Evolutionary conservation across 2,888 invertebrate species (phyloP), one percentile per base, ranked within the genome.

Genomic region (Nesidiocoris tenuis): DNA sequence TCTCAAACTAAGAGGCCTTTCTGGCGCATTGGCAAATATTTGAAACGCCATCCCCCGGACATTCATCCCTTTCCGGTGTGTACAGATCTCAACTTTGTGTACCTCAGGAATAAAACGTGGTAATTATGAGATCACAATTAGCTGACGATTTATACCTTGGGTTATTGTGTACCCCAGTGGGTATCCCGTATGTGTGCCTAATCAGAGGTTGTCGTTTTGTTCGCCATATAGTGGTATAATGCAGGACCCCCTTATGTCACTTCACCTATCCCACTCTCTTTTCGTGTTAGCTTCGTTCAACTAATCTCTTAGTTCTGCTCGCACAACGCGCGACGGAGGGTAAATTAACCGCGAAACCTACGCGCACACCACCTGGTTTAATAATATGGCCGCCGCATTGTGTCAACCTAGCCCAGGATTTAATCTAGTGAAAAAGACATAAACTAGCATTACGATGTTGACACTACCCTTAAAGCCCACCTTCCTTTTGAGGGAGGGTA

Each of bases 371-470:
- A 39, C 39, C 39, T 39, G 39, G 39, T 39, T 39, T 39, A 39
- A 39, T 39, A 39, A 39, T 39, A 39, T 39, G 39, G 39, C 39
- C 39, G 39, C 39, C 39, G 39, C 66, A 66, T 39, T 19, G 39
- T 18, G 55, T 66, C 66, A 25, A 66, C 39, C 55, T 12, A 21
- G 39, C 25, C 66, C 66, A 18, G 66, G 54, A 39, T 66, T 22
- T 66, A 66, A 39, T 55, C 39, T 21, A 25, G 66, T 1, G 16
- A 39, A 61, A 61, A 71, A 71, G 71, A 61, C 71, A 71, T 71
- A 61, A 71, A 71, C 61, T 24, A 61, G 71, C 39, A 71, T 61
- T 61, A 71, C 71, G 71, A 71, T 71, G 71, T 71, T 24, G 71
- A 71, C 61, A 71, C 5, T 7, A 39, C 39, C 39, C 39, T 39